Base-by-base conservation (phyloP, 2,113 vertebrate genomes). In the Salminus brasiliensis region DNA sequence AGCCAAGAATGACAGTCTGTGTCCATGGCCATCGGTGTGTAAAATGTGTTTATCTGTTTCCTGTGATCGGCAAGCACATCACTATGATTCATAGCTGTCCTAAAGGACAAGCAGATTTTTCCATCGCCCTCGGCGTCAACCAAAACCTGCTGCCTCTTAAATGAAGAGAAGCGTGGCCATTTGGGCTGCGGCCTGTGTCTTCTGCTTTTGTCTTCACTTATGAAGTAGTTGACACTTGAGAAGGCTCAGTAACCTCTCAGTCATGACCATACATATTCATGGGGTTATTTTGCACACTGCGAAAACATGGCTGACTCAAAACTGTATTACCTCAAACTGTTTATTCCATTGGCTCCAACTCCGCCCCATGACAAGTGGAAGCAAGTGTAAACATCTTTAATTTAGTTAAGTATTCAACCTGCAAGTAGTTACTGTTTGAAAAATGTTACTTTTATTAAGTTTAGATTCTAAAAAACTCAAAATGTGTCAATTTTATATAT, bases 101-200 rank as follows among this genome's bases (percentile, higher is more conserved):
- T 72, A 15, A 76, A 65, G 57, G 60, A 79, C 27, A 43, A 71
- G 57, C 66, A 53, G 67, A 43, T 72, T 59, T 78, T 75, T 80
- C 68, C 78, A 39, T 63, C 27, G 21, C 49, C 29, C n/a, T 57
- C n/a, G 27, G 23, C 11, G 63, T 34, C 81, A 79, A 52, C 29
- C 36, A 59, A 67, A 76, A 13, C 15, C 45, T 13, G 6, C 36
- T 30, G 18, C 18, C 30, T 55, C 66, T 41, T 47, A 16, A 45
- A n/a, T 49, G 60, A 63, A 32, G 25, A 78, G 34, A 29, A 34
- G 69, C 41, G n/a, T n/a, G 47, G 21, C 39, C 23, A 16, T 27
- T 43, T 30, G 34, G 30, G 47, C n/a, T 0, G 9, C 30, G 4
- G 34, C 27, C 63, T 16, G 36, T 21, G 18, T 53, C 63, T 70